A percentile compares a stretch with the other conserved stretches of the same genome.
Conservation (phyloP, 2,113 vertebrate genomes). For the Mandrillus leucophaeus region DNA sequence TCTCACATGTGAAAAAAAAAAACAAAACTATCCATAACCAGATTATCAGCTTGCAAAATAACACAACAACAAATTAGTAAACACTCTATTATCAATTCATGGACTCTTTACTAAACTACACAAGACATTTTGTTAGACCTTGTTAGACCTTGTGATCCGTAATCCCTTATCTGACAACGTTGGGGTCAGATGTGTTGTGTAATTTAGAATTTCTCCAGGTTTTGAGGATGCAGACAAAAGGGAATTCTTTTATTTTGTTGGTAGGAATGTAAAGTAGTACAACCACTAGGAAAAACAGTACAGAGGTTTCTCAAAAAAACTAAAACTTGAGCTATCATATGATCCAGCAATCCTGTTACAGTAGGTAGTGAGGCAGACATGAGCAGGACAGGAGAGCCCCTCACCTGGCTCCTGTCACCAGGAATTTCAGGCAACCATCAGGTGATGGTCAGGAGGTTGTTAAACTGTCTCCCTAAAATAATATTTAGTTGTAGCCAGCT, state of each 20-base stretch:
- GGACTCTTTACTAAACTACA: not conserved
- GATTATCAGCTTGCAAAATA: not conserved
- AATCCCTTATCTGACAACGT: not conserved
- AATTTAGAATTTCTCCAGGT: not conserved
- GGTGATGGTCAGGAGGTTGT: no score
- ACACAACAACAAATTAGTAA: not conserved
- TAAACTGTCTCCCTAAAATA: no score
- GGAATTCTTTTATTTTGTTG: not conserved
- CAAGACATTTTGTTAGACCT: not conserved
- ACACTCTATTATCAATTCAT: not conserved
- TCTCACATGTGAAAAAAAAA: not conserved
- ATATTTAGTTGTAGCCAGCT: no score
- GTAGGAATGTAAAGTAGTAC: not conserved
- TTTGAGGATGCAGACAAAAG: not conserved
- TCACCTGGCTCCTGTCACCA: no score
- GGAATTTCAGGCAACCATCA: no score
- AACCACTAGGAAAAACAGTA: not conserved
- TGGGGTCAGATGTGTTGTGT: not conserved
- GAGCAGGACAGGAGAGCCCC: no score
- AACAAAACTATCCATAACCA: not conserved
- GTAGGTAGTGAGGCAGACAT: no score
- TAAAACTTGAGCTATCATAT: not conserved
- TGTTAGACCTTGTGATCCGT: not conserved
- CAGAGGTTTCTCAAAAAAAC: not conserved
- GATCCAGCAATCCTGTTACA: not conserved